Conservation (phyloP, 2,113 vertebrate species). For the Felis catus region F.catus_Fca126_mat1.0 CM031415.1:76822501-76823000, state of each 20-base stretch:
- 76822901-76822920: conserved; percentile 39
- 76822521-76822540: conserved; percentile 38
- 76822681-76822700: conserved; percentile 32
- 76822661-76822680: not conserved
- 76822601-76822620: conserved; percentile 32
- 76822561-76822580: conserved; percentile 47
- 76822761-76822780: not conserved
- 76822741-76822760: conserved; percentile 4
- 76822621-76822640: conserved; percentile 28
- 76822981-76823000: conserved; percentile 90
- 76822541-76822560: conserved; percentile 16
- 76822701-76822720: not conserved
- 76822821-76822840: not conserved
- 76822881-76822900: conserved; percentile 32
- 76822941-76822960: conserved; percentile 59
- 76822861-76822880: conserved; percentile 56
- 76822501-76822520: conserved; percentile 29
- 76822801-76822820: conserved; percentile 22
- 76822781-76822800: not conserved
- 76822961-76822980: conserved; percentile 80
- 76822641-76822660: not conserved
- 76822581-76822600: conserved; percentile 21
- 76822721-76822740: not conserved
- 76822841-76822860: conserved; percentile 48
- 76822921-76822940: conserved; percentile 34